Conservation (phyloP, 2,888 invertebrate genomes). For the Xestia rhomboidea region DNA sequence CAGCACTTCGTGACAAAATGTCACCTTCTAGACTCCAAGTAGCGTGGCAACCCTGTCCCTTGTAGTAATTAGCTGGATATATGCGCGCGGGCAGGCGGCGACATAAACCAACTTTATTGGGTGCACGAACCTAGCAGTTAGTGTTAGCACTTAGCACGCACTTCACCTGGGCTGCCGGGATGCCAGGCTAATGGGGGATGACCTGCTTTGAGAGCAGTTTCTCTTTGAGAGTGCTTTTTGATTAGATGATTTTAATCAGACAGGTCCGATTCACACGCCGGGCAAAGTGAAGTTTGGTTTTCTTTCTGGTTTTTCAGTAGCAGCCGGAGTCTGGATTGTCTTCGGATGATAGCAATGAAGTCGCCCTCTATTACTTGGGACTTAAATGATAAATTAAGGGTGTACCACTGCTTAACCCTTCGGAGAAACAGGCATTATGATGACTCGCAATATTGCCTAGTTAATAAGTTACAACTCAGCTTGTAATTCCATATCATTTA, state of each 20-base stretch:
- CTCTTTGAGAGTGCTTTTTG: slow-evolving; percentile 7
- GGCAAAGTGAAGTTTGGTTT: not conserved
- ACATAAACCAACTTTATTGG: slow-evolving; percentile 36
- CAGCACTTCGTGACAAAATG: not conserved
- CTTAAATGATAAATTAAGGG: too few species aligned
- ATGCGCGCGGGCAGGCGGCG: slow-evolving; percentile 35
- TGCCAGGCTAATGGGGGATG: not conserved
- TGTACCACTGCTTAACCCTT: too few species aligned
- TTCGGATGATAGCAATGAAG: too few species aligned
- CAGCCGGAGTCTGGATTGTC: not conserved
- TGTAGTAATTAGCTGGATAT: slow-evolving; percentile 39
- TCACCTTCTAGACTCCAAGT: not conserved
- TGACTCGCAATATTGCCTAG: too few species aligned
- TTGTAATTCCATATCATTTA: too few species aligned
- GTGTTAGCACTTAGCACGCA: slow-evolving; percentile 7
- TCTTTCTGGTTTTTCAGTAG: not conserved
- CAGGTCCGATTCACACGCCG: not conserved
- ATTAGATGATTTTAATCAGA: not conserved
- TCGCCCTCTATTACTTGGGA: too few species aligned
- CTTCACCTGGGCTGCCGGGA: not conserved
- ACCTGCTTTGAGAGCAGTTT: slow-evolving; percentile 26
- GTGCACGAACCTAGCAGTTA: slow-evolving; percentile 25
- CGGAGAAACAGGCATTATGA: too few species aligned
- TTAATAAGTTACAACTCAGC: too few species aligned
- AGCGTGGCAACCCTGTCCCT: slow-evolving; percentile 32